Evolutionary conservation across 2,797 vertebrate species (phyloP).

Genomic region (Phrynocephalus guinanensis): DNA sequence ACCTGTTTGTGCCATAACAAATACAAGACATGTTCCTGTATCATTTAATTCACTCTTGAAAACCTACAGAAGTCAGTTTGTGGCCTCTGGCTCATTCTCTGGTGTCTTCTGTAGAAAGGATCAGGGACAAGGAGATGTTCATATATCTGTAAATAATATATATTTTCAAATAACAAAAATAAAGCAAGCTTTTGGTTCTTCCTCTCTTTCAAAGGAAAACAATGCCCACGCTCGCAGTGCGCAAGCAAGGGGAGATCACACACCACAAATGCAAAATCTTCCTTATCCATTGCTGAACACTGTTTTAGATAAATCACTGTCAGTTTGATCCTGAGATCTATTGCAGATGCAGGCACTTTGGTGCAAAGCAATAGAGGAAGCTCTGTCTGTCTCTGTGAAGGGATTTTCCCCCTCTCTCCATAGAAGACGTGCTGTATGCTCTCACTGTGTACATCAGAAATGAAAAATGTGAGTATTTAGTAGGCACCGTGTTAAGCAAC

Average conservation of each 20-base stretch:
- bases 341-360: background rate
- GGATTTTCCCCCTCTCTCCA: background rate
- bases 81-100: background rate
- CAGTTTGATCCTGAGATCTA: background rate
- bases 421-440: background rate
- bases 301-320: constrained; percentile 5
- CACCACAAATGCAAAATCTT: background rate
- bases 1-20: background rate
- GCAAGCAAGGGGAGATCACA: background rate
- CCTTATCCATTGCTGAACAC: constrained; percentile 5
- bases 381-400: background rate
- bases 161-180: too few species aligned
- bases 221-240: background rate
- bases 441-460: background rate
- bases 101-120: background rate
- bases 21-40: background rate
- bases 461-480: background rate
- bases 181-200: background rate
- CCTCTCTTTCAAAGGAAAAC: background rate
- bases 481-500: background rate
- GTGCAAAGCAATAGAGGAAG: background rate
- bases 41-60: background rate
- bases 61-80: background rate
- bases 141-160: background rate
- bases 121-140: background rate